Evolutionary conservation across 23 tunicate species (phyloP).

Genomic region (Phallusia fumigata): DNA sequence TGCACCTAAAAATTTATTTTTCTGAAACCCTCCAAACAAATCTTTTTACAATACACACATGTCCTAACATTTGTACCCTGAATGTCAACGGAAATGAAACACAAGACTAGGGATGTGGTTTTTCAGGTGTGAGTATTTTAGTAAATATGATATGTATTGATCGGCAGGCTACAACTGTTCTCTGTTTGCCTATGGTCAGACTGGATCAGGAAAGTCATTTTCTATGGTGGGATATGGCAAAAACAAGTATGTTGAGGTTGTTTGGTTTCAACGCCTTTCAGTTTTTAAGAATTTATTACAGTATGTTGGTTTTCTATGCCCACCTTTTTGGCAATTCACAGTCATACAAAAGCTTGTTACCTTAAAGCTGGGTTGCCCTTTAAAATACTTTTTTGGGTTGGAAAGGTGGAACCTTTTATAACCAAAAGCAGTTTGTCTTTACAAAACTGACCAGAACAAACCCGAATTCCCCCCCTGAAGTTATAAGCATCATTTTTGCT

Average conservation of each 20-base stretch:
- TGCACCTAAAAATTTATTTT: background rate
- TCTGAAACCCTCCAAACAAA: background rate
- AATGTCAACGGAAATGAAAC: background rate
- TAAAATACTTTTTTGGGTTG: too few species aligned
- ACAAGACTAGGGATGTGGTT: background rate
- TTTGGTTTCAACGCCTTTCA: background rate
- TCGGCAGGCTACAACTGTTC: constrained; percentile 93
- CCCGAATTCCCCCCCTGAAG: too few species aligned
- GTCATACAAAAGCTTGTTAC: background rate
- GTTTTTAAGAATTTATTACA: background rate
- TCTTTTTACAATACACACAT: background rate
- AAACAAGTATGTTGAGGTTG: constrained; percentile 59
- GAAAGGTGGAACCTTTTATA: too few species aligned
- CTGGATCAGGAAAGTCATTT: constrained; percentile 99
- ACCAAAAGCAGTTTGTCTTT: too few species aligned
- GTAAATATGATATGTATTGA: background rate
- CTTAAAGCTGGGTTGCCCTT: too few species aligned
- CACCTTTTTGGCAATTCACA: background rate
- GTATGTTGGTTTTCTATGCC: background rate
- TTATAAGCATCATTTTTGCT: too few species aligned
- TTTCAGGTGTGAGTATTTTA: background rate
- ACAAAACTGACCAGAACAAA: too few species aligned
- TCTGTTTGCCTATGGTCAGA: constrained; percentile 97
- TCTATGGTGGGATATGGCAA: constrained; percentile 99
- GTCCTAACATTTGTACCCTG: background rate